Conservation (phyloP, 2,113 vertebrate species). For the Hirundichthys speculiger region DNA sequence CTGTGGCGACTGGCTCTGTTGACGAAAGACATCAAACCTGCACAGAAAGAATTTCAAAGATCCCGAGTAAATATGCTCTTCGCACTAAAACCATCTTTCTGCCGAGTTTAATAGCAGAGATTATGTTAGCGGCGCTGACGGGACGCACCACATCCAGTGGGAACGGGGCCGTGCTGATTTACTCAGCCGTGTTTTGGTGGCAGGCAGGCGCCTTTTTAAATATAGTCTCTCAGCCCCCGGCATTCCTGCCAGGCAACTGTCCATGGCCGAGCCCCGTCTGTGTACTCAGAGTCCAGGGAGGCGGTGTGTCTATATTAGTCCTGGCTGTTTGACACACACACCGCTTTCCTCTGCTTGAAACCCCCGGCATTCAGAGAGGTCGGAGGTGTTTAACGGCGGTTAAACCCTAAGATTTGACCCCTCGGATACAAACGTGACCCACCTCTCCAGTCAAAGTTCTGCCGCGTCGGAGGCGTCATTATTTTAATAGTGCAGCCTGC, state of each 20-base stretch:
- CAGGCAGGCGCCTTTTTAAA: constrained; percentile 72
- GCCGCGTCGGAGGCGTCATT: too few relatives aligned
- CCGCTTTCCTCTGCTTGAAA: constrained; percentile 38
- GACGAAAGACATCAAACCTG: constrained; percentile 12
- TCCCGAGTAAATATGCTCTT: constrained; percentile 37
- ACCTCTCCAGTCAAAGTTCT: too few relatives aligned
- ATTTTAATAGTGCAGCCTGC: too few relatives aligned
- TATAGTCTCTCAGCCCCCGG: constrained; percentile 62
- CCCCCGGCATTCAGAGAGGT: constrained; percentile 4
- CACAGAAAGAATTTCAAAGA: constrained; percentile 17
- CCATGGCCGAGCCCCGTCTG: constrained; percentile 62
- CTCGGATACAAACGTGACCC: too few relatives aligned
- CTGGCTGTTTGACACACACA: constrained; percentile 50
- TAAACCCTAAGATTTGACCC: too few relatives aligned
- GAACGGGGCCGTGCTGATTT: constrained; percentile 57
- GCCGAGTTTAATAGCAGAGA: constrained; percentile 44
- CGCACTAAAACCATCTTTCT: constrained; percentile 44
- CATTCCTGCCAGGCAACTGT: constrained; percentile 79
- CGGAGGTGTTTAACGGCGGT: constrained; percentile 23
- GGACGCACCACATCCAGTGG: constrained; percentile 56
- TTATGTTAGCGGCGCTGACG: constrained; percentile 42
- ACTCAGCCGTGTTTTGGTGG: constrained; percentile 64
- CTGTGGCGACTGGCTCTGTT: too few relatives aligned
- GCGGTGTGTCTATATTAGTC: constrained; percentile 72
- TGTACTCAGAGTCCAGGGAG: constrained; percentile 59